Conservation (phyloP, 2,797 vertebrate genomes). For the Hippoglossus hippoglossus region DNA sequence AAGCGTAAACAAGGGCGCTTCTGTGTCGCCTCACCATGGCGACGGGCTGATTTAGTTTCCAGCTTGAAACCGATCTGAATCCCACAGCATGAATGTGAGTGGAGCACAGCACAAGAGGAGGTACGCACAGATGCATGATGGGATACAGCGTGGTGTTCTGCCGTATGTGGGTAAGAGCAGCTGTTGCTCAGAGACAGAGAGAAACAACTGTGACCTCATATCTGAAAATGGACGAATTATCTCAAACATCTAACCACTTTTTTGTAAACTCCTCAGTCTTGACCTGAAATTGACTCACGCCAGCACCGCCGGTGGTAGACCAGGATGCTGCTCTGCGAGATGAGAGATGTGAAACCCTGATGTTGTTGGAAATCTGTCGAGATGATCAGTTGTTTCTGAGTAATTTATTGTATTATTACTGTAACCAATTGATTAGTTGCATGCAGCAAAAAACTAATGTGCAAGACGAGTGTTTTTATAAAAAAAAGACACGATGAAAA, state of each 20-base stretch:
- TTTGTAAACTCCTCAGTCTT: slow-evolving; percentile 46
- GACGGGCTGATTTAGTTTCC: slow-evolving; percentile 45
- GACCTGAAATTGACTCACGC: slow-evolving; percentile 62
- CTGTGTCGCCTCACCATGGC: slow-evolving; percentile 50
- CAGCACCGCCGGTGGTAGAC: slow-evolving; percentile 19
- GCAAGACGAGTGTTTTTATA: too few species aligned
- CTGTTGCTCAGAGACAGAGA: slow-evolving; percentile 4
- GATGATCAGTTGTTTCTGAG: not conserved
- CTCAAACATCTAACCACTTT: slow-evolving; percentile 37
- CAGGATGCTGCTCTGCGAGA: slow-evolving; percentile 2
- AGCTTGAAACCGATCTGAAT: slow-evolving; percentile 16
- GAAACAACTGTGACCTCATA: slow-evolving; percentile 3
- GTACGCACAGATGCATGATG: not conserved
- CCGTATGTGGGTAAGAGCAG: too few species aligned
- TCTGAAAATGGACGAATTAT: slow-evolving; percentile 57
- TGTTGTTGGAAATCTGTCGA: slow-evolving; percentile 19
- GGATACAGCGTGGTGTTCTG: slow-evolving; percentile 14
- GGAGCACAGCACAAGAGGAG: not conserved
- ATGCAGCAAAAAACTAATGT: not conserved
- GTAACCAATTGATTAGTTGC: not conserved
- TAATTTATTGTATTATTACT: slow-evolving; percentile 22
- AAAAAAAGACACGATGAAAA: too few species aligned
- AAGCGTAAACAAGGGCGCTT: slow-evolving; percentile 27
- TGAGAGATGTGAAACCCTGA: slow-evolving; percentile 27
- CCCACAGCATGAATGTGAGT: not conserved